Base-by-base conservation (phyloP, 2,113 vertebrate genomes). In the Ia io region DNA sequence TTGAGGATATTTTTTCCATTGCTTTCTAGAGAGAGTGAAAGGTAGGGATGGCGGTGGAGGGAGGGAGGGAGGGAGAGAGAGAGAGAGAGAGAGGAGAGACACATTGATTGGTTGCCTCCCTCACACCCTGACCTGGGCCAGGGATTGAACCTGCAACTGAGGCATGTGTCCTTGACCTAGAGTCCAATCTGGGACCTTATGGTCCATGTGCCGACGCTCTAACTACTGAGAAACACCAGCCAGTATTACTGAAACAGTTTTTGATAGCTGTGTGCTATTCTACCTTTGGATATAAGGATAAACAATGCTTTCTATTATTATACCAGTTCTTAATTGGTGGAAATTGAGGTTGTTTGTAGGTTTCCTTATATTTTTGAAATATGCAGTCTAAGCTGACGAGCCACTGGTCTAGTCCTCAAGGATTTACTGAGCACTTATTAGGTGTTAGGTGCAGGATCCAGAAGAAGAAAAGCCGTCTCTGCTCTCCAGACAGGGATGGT, bases 321-420 rank as follows among this genome's bases (percentile, higher is more conserved):
- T 76, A 78, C 2, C 10, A 4, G 11, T 44, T 90, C 28, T 56
- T 35, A 79, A 42, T 1, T 42, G 51, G 63, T 51, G 44, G 42
- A 35, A 44, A 79, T 30, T 73, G 78, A 73, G 16, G 12, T 35
- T 37, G 6, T 80, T 63, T 71, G 35, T 71, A 7, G 82, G 23
- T 65, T 71, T 86, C 17, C 32, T 79, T 61, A 22, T 70, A 84
- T 20, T 70, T 89, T 69, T 25, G 9, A 94, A 89, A 77, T 32
- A 49, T 1, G 9, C 51, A 61, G 22, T 53, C 76, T 82, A 32
- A 56, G 70, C 70, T 77, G 23, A 74, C 23, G 67, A 90, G 37
- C 65, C 85, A 65, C 30, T 42, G 11, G 20, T 17, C 22, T 30
- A 70, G 40, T 25, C 17, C 10, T 13, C 61, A 35, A 32, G 17